phyloP scores from a whole-genome alignment of 64 coral and sea anemone genomes.

The Platygyra sinensis region DNA sequence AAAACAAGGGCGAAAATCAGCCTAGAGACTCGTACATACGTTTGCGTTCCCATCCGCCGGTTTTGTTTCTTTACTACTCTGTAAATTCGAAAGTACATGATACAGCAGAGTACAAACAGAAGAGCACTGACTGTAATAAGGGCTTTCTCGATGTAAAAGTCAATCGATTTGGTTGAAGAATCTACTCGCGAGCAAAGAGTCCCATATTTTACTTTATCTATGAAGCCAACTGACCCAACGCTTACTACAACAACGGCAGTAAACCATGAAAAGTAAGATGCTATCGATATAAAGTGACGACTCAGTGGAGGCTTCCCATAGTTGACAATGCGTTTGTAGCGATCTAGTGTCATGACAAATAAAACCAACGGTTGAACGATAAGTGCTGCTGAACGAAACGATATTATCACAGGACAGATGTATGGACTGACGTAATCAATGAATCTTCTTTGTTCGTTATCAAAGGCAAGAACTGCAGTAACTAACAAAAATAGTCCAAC shows the following conservation, averaged over 20 bases:
- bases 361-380: background rate
- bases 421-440: background rate
- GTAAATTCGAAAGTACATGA: slow-evolving; percentile 29
- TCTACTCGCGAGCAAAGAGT: background rate
- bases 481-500: background rate
- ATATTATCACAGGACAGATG: background rate
- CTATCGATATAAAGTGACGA: background rate
- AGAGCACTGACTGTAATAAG: background rate
- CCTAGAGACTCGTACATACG: background rate
- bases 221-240: too few species aligned
- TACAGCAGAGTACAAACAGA: background rate
- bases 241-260: background rate
- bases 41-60: background rate
- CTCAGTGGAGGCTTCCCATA: background rate
- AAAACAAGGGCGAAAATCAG: slow-evolving; percentile 16
- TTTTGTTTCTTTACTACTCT: slow-evolving; percentile 13
- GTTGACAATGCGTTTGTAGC: slow-evolving; percentile 19
- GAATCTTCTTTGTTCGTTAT: background rate
- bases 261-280: background rate
- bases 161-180: background rate
- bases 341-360: slow-evolving; percentile 16
- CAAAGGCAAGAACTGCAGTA: background rate
- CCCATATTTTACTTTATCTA: background rate
- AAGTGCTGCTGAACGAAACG: slow-evolving; percentile 1
- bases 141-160: background rate